phyloP scores from a whole-genome alignment of 2,113 vertebrate genomes.

The Ophthalmolycus amberensis region DNA sequence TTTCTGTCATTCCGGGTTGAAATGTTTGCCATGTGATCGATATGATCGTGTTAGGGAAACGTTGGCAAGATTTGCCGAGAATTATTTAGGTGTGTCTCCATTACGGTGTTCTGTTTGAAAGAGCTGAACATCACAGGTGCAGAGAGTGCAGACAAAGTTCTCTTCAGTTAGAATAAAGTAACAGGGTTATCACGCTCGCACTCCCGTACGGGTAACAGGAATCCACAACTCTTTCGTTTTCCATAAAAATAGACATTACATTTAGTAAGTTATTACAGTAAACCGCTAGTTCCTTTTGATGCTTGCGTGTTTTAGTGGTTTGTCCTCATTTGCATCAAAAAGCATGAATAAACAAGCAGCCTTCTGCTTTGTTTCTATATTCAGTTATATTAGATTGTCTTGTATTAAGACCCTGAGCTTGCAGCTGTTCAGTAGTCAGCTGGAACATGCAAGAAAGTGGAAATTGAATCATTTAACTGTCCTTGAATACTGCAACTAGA shows the following conservation, averaged over 20 bases:
- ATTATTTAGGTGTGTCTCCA: conserved; percentile 42
- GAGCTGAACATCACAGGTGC: conserved; percentile 43
- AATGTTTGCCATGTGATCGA: conserved; percentile 72
- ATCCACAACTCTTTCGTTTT: conserved; percentile 10
- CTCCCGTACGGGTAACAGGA: not conserved
- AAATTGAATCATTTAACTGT: not conserved
- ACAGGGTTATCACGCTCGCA: not conserved
- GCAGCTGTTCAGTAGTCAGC: not conserved
- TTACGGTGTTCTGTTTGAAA: conserved; percentile 29
- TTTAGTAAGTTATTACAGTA: conserved; percentile 13
- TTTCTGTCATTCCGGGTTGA: conserved; percentile 51
- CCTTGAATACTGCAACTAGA: not conserved
- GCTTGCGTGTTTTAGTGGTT: not conserved
- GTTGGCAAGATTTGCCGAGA: conserved; percentile 62
- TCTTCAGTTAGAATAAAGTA: conserved; percentile 52
- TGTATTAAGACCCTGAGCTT: not conserved
- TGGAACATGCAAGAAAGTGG: not conserved
- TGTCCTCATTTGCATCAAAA: not conserved
- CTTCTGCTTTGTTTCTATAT: not conserved
- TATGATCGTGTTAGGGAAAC: conserved; percentile 58
- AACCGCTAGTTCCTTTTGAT: conserved; percentile 9
- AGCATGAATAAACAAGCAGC: not conserved
- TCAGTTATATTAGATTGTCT: conserved; percentile 4
- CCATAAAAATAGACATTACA: not conserved
- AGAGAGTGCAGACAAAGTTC: conserved; percentile 57